These are phyloP conservation scores for Menura novaehollandiae DNA, from an alignment of 2,113 vertebrate species.

Conservation along the genomic window DNA sequence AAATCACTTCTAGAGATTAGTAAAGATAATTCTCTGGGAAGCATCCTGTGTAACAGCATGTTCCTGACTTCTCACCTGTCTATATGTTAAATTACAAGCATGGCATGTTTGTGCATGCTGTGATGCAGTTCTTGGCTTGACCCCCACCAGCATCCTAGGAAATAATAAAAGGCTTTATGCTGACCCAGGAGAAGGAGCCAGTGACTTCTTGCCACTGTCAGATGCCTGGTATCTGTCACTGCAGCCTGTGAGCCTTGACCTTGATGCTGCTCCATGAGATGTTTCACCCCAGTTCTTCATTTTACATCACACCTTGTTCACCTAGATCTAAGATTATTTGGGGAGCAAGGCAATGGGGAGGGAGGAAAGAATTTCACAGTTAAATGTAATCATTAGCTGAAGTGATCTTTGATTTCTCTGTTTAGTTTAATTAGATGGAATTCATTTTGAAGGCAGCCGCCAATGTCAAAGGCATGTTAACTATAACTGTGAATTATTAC, in stretches of 20 bases:
- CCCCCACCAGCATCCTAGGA: not conserved
- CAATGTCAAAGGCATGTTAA: constrained; percentile 45
- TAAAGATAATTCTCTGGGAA: not conserved
- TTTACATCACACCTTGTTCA: not conserved
- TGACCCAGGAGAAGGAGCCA: not conserved
- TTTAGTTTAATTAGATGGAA: constrained; percentile 58
- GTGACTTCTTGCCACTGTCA: not conserved
- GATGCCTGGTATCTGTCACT: not conserved
- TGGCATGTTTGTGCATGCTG: not conserved
- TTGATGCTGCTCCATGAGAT: not conserved
- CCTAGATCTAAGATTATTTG: not conserved
- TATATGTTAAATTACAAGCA: not conserved
- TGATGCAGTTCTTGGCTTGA: not conserved
- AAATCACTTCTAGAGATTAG: not conserved
- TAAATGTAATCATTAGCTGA: constrained; percentile 37
- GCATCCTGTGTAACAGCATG: accelerated
- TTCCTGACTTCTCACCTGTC: not conserved
- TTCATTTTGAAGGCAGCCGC: constrained; percentile 33
- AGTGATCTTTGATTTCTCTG: constrained; percentile 38
- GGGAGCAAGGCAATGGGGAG: not conserved
- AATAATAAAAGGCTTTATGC: not conserved
- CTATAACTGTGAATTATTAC: constrained; percentile 62
- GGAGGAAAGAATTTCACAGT: not conserved
- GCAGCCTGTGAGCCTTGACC: not conserved
- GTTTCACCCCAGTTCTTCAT: not conserved